phyloP scores from a whole-genome alignment of 2,888 invertebrate species.

The Andrena camellia region DNA sequence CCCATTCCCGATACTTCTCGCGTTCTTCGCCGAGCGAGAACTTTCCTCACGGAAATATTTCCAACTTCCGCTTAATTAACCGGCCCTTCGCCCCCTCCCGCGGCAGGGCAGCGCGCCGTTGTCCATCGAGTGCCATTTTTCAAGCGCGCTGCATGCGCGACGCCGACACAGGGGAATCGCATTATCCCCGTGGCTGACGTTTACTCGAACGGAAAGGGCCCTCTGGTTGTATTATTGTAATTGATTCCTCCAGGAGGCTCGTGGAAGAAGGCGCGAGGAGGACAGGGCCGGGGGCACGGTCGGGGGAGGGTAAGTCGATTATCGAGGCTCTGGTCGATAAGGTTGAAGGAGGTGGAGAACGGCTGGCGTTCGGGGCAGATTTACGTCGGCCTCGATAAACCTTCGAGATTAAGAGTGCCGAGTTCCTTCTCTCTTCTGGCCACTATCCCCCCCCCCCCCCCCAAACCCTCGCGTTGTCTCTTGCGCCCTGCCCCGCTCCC shows the following conservation, averaged over 20 bases:
- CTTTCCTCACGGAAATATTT: constrained; percentile 32
- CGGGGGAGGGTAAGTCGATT: constrained; percentile 70
- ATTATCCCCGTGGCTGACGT: constrained; percentile 61
- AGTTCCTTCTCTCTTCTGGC: constrained; percentile 60
- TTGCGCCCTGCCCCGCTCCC: neutral
- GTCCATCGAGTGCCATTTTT: constrained; percentile 44
- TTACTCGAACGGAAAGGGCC: constrained; percentile 62
- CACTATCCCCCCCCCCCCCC: neutral
- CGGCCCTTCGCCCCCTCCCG: neutral
- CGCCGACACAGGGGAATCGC: constrained; percentile 51
- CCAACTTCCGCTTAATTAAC: constrained; percentile 47
- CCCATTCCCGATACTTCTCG: constrained; percentile 13
- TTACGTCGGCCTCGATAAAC: constrained; percentile 82
- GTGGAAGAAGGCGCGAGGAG: constrained; percentile 38
- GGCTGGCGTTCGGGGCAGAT: constrained; percentile 78
- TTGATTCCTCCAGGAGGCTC: constrained; percentile 65
- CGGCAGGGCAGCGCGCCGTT: neutral
- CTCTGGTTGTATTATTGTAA: constrained; percentile 70
- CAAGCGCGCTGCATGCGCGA: neutral
- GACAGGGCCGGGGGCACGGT: constrained; percentile 35
- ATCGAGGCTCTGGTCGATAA: constrained; percentile 75
- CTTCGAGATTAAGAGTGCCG: constrained; percentile 80
- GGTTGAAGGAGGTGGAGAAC: constrained; percentile 64
- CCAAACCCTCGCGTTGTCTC: constrained; percentile 11
- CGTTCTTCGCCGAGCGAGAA: constrained; percentile 6